Conservation (phyloP, 1,140 invertebrate genomes). For the Pseudomyrmex cubaensis region DNA sequence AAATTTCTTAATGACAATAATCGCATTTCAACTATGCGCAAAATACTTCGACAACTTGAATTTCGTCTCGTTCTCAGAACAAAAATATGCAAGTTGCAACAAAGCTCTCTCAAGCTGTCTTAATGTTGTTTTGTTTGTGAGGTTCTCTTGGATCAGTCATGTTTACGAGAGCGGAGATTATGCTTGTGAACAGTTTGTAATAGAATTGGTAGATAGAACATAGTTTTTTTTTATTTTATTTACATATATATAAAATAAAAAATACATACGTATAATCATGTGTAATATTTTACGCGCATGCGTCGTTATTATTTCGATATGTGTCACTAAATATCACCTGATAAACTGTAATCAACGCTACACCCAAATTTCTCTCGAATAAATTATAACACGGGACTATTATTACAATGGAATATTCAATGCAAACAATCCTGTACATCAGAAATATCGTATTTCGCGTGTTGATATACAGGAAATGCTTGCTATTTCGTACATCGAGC, state of each 20-base stretch:
- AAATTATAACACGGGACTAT: background rate
- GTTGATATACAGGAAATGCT: conserved; percentile 30
- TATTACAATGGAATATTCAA: background rate
- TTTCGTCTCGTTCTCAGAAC: conserved; percentile 1
- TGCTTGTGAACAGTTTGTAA: background rate
- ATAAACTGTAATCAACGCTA: background rate
- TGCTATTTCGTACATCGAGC: conserved; percentile 5
- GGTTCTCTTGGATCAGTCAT: background rate
- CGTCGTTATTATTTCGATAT: background rate
- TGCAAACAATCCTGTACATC: conserved; percentile 2
- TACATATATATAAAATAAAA: background rate
- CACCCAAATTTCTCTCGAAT: background rate
- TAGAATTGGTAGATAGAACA: no score
- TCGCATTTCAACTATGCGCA: conserved; percentile 18
- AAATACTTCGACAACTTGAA: conserved; percentile 23
- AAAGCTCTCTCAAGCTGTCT: background rate
- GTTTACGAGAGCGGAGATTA: background rate
- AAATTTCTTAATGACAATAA: conserved; percentile 58
- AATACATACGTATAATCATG: background rate
- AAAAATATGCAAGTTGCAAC: background rate
- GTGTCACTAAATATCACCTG: background rate
- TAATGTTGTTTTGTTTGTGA: background rate
- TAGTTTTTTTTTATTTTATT: background rate
- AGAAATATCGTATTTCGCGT: conserved; percentile 37
- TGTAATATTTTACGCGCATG: background rate